A percentile compares a stretch with the other conserved stretches of the same genome.
Evolutionary conservation across 1,140 invertebrate species (phyloP).

Genomic region (Drosophila sturtevanti): DNA sequence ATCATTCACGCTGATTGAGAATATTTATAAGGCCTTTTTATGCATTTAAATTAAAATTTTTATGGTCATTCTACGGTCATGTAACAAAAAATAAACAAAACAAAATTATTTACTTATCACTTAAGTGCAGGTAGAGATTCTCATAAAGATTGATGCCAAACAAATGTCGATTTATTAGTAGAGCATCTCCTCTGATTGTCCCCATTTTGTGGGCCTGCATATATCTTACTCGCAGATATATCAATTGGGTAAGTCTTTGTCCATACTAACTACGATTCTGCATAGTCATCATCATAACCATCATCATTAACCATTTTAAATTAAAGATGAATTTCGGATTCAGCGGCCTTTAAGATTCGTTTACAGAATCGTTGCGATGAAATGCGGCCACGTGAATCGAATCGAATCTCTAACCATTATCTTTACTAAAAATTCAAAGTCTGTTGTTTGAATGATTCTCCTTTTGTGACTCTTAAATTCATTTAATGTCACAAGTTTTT

Average conservation of each 20-base stretch:
- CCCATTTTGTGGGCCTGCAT: constrained; percentile 4
- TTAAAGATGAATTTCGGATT: not conserved
- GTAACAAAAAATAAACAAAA: too few species aligned
- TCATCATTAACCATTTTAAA: too few species aligned
- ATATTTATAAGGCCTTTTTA: not conserved
- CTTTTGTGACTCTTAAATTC: not conserved
- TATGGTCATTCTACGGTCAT: too few species aligned
- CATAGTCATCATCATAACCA: constrained; percentile 38
- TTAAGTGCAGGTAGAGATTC: too few species aligned
- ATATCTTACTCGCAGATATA: constrained; percentile 22
- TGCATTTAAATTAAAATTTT: not conserved
- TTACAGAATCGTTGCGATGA: not conserved
- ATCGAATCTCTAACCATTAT: not conserved
- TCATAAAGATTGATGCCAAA: constrained; percentile 34
- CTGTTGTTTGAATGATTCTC: not conserved
- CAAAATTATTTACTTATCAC: too few species aligned
- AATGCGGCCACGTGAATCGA: constrained; percentile 18
- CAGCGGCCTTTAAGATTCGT: too few species aligned
- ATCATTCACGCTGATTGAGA: not conserved
- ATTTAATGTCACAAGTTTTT: constrained; percentile 4
- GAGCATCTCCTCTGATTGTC: constrained; percentile 22
- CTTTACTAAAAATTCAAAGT: constrained; percentile 33
- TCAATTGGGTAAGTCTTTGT: constrained; percentile 17
- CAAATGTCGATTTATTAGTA: constrained; percentile 8
- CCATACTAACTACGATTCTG: constrained; percentile 26